Conservation (phyloP, 2,797 vertebrate genomes). For the Gymnothorax javanicus region DNA sequence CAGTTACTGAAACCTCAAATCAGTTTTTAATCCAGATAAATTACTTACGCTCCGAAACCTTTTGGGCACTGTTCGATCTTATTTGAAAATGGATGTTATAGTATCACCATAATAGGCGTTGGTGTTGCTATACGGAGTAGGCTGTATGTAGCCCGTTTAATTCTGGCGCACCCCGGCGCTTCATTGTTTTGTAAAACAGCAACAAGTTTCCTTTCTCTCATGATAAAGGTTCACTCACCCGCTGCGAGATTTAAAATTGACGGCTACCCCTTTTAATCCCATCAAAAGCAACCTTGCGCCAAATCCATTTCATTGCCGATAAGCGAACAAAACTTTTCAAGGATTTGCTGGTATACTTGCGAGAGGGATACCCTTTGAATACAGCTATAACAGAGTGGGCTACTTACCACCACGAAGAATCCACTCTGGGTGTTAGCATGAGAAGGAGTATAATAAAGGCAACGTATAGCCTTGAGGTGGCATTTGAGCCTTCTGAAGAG, state of each 20-base stretch:
- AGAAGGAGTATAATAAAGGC: constrained; percentile 84
- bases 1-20: not conserved
- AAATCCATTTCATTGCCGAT: not conserved
- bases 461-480: constrained; percentile 77
- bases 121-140: not conserved
- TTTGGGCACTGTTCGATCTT: not conserved
- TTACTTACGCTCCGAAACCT: not conserved
- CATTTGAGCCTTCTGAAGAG: constrained; percentile 61
- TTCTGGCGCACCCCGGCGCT: not conserved
- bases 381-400: constrained; percentile 10
- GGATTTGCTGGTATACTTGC: constrained; percentile 23
- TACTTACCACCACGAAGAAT: constrained; percentile 96
- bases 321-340: constrained; percentile 14
- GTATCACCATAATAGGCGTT: too few relatives aligned
- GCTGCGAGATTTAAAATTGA: constrained; percentile 20
- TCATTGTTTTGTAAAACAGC: constrained; percentile 25
- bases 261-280: constrained; percentile 24
- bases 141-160: not conserved
- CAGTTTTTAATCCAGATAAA: not conserved
- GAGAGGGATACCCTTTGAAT: constrained; percentile 1
- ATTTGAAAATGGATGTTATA: not conserved
- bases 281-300: constrained; percentile 25
- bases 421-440: constrained; percentile 85
- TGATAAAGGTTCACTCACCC: constrained; percentile 11
- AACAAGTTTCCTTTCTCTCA: not conserved